These are phyloP conservation scores for Acheta domesticus DNA, from an alignment of 2,888 invertebrate species.

Conservation along the genomic window DNA sequence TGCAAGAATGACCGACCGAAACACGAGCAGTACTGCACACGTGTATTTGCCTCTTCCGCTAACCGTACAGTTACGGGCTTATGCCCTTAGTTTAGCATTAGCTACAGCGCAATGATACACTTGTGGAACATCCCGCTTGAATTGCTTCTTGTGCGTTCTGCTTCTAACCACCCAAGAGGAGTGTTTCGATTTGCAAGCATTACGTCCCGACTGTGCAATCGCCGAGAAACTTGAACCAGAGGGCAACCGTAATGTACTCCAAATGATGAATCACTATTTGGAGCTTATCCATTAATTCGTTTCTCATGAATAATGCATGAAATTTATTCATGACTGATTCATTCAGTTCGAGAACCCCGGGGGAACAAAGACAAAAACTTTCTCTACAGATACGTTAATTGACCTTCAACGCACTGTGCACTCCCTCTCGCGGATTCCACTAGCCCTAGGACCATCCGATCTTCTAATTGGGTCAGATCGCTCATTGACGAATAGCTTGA, in stretches of 20 bases:
- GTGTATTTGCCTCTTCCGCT: no score
- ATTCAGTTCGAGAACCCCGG: not conserved
- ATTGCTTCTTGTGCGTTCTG: not conserved
- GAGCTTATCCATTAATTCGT: not conserved
- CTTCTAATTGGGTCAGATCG: no score
- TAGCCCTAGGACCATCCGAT: no score
- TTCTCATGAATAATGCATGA: not conserved
- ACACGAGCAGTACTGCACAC: no score
- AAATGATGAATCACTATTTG: not conserved
- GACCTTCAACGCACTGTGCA: no score
- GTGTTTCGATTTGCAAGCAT: not conserved
- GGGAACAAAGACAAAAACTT: not conserved
- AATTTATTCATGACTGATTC: constrained; percentile 2
- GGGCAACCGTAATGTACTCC: not conserved
- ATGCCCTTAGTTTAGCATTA: no score
- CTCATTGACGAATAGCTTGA: no score
- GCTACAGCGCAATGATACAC: no score
- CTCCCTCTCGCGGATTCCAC: no score
- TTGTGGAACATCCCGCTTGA: not conserved
- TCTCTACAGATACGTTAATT: no score
- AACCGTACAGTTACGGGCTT: no score
- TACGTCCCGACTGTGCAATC: not conserved
- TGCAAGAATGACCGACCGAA: no score
- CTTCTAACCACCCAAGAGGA: not conserved
- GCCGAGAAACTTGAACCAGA: not conserved